phyloP scores from a whole-genome alignment of 2,797 vertebrate genomes.

The Acanthornis magna region DNA sequence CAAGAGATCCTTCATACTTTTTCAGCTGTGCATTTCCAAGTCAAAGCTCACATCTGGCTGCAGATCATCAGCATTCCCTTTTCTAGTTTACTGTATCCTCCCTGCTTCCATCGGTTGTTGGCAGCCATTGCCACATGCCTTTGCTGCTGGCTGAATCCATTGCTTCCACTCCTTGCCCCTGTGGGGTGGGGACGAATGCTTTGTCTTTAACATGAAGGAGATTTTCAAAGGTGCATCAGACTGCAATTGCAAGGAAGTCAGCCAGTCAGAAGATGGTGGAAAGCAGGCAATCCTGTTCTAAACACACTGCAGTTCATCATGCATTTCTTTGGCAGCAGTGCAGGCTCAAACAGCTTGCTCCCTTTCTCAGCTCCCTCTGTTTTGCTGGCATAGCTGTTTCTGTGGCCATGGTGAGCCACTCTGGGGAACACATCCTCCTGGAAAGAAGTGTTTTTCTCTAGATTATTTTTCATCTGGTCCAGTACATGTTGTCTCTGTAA shows the following conservation, averaged over 20 bases:
- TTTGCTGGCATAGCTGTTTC: conserved; percentile 39
- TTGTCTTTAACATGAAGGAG: background rate
- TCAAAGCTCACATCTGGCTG: conserved; percentile 18
- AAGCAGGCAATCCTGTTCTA: background rate
- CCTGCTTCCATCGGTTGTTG: background rate
- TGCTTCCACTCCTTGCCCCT: background rate
- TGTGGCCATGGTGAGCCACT: conserved; percentile 29
- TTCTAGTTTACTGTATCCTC: background rate
- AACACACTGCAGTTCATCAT: background rate
- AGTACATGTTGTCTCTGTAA: conserved; percentile 27
- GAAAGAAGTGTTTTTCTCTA: conserved; percentile 37
- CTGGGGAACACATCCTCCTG: conserved; percentile 33
- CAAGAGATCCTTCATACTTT: background rate
- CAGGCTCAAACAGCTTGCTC: conserved; percentile 1
- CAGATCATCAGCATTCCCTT: background rate
- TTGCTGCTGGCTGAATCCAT: background rate
- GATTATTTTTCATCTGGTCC: conserved; percentile 47
- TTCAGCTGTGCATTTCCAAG: background rate
- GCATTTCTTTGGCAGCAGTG: conserved; percentile 27
- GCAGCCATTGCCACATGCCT: background rate
- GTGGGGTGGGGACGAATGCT: background rate
- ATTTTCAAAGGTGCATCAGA: background rate
- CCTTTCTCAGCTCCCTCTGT: conserved; percentile 4
- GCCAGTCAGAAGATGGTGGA: conserved; percentile 4
- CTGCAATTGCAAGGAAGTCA: background rate